Evolutionary conservation across 2,113 vertebrate genomes (phyloP), one percentile per base, ranked within the genome.

Genomic region (Zapus hudsonius): DNA sequence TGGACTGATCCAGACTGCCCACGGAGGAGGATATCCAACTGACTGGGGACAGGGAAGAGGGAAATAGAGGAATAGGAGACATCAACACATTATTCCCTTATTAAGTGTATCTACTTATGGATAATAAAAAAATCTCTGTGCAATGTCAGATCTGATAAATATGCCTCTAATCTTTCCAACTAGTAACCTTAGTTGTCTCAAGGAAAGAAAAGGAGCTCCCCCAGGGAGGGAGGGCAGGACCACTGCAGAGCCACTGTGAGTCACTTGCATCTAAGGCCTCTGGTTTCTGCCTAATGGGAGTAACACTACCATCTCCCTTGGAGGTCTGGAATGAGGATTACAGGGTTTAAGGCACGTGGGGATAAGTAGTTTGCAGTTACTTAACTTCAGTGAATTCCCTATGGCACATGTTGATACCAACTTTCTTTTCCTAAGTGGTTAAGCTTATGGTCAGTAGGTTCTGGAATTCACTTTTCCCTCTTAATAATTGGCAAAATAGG

Each of bases 381-480:
- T 76, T 57, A 67, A 85, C 29, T 17, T 85, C 31, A 67, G 11
- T 20, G 64, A 78, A 57, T 7, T 22, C 83, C 44, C 9, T 33
- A 78, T 90, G 83, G 52, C 38, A 81, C 82, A n/a, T 42, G 23
- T 11, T 44, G 75, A 59, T 29, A 72, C 17, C 5, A 13, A 17
- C 31, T 79, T 85, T 59, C 74, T 92, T 89, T 89, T 63, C 63
- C 64, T 70, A 59, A 87, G 61, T 38, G 27, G 27, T 63, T 15
- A 57, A 88, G 31, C 5, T 55, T 83, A 47, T 64, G 57, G 31
- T 36, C 27, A 59, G 33, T 31, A 40, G 42, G 78, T 57, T 87
- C 89, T 83, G 42, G 81, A 89, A 74, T 73, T 57, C 57, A 89
- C 44, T 36, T 89, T 78, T 16, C n/a, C 38, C n/a, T 85, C 73